Base-by-base conservation (phyloP, 2,888 invertebrate species). In the Meghimatium bilineatum region DNA sequence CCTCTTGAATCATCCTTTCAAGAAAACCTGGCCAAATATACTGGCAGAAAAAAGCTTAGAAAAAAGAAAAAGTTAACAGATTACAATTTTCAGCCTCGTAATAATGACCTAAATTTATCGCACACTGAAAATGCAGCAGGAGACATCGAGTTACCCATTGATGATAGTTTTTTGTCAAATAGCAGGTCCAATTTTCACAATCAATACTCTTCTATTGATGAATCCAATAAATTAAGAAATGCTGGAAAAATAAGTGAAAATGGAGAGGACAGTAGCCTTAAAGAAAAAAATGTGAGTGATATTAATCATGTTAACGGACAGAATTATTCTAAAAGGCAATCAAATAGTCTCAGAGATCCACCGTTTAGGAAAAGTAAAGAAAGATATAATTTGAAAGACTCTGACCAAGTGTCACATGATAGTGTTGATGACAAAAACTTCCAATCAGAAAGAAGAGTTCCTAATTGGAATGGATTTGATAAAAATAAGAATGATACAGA, bases 1-100 rank as follows among this genome's bases (percentile, higher is more conserved):
- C 89, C 88, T 6, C 52, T 90, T n/a, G 89, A 88, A 29, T 88
- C 89, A 12, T 87, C 86, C 2, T 80, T 76, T n/a, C 29, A 67
- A 32, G 67, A 67, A 8, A 78, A 78, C 44, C 17, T 69, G 32
- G 23, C 38, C 12, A 10, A 14, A 32, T n/a, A 32, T 38, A 10
- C 77, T 36, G 82, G 38, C 36, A 77, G 69, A 34, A 71, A 56
- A 56, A 52, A 71, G 29, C 71, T 8, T 17, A 83, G 69, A 38
- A 83, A 83, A 29, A 78, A 82, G 56, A 77, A 77, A 44, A 76
- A 71, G 56, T 38, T 83, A 26, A 77, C 77, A 32, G 83, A 69
- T 36, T 78, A 83, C 44, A 44, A 83, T 36, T 29, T 83, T 63
- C 44, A 63, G 10, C 23, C 29, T 0, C 32, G 20, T 23, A 60